Conservation (phyloP, 2,888 invertebrate genomes). For the Chesias legatella region DNA sequence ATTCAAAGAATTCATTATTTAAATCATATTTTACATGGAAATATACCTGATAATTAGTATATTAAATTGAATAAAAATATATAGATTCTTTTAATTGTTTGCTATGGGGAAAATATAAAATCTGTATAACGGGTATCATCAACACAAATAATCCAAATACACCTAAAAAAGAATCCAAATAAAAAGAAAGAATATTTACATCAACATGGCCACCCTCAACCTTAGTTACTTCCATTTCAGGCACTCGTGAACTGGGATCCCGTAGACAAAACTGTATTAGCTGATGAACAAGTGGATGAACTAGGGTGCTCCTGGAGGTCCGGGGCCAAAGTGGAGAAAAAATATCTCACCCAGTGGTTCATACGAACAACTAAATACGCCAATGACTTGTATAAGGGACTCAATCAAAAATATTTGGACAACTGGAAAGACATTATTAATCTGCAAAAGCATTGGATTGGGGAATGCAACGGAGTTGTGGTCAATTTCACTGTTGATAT, state of each 20-base stretch:
- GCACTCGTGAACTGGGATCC: constrained; percentile 99
- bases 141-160: too few relatives aligned
- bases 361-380: constrained; percentile 93
- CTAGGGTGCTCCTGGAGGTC: constrained; percentile 97
- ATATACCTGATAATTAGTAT: too few relatives aligned
- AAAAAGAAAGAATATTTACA: too few relatives aligned
- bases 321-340: constrained; percentile 95
- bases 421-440: constrained; percentile 93
- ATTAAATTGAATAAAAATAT: too few relatives aligned
- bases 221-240: too few relatives aligned
- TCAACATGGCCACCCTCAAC: too few relatives aligned
- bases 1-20: too few relatives aligned
- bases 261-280: constrained; percentile 96
- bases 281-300: constrained; percentile 98
- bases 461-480: constrained; percentile 88
- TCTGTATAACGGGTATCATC: too few relatives aligned
- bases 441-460: constrained; percentile 94
- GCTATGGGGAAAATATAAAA: too few relatives aligned
- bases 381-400: constrained; percentile 84
- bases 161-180: background rate
- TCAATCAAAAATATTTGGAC: constrained; percentile 83
- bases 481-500: constrained; percentile 82
- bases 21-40: too few relatives aligned
- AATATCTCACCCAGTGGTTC: constrained; percentile 96
- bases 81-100: too few relatives aligned